Evolutionary conservation across 2,113 vertebrate species (phyloP), one percentile per base, ranked within the genome.

Genomic region (Platichthys stellatus): DNA sequence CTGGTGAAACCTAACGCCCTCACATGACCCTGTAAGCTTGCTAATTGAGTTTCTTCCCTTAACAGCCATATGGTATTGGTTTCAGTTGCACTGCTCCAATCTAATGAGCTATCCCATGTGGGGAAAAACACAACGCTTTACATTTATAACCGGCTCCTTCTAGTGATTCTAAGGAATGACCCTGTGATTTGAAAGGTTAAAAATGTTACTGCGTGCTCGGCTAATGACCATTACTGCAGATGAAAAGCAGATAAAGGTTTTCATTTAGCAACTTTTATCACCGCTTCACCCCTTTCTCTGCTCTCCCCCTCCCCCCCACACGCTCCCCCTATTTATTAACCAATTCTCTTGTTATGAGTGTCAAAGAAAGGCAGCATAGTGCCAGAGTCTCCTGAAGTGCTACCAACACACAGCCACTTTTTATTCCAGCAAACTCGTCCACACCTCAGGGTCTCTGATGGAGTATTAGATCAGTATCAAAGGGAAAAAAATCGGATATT

Each of bases 11-110:
- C 49, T 31, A 62, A 23, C 71, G 86, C 78, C 81, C 84, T 88
- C 23, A 72, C 31, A 53, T 77, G 82, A 92, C 86, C 88, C 77
- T 61, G 70, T 88, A 81, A 73, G 83, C 77, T 76, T 69, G 63
- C 88, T 92, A 92, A 93, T 92, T 82, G 84, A 81, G 80, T 84
- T 89, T 88, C 63, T 90, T 78, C 74, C 61, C 74, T 89, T 90
- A 83, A 86, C 82, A 88, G 74, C 80, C 92, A 93, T 90, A 81
- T 93, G 92, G 92, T 82, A 85, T 91, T 92, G 86, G 89, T 93
- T 93, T 91, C 73, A 78, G 76, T 89, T 82, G 67, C 71, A 49
- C 79, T 54, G 58, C 60, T 76, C 24, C 68, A 58, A 85, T 86
- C 69, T 93, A 93, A 93, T 92, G 90, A 92, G 88, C 84, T 74